Base-by-base conservation (phyloP, 2,888 invertebrate species). In the Ernsta delagoae region DNA sequence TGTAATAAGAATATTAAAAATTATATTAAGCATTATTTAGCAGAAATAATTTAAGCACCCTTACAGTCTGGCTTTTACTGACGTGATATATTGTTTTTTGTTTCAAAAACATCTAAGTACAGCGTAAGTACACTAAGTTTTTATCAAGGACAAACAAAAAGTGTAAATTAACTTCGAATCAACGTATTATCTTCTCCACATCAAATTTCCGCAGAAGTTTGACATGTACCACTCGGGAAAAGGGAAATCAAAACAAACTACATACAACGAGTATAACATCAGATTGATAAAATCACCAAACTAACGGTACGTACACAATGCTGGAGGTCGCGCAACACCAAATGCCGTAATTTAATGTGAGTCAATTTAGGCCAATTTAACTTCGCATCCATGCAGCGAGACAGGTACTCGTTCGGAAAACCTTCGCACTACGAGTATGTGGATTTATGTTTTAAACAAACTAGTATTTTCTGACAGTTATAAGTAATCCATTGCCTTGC, bases 341-440 rank as follows among this genome's bases (percentile, higher is more conserved):
- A 86, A 85, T 63, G 31, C 41, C 87, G 83, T 88, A 84, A 89
- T 88, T 87, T 86, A 85, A 89, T 88, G 83, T 79, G 83, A 87
- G 87, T 87, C 87, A 88, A 89, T 89, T 89, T 87, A 81, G 84
- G 84, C 82, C 87, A 87, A 87, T 88, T 89, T 86, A 85, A 87
- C 88, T 86, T 79, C 80, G 79, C 84, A 83, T 79, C 83, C 85
- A 84, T 87, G 83, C 87, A 83, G 83, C 50, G 53, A 11, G 36
- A 12, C 53, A 53, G 62, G 53, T 53, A 31, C 39, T 78, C 65
- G 79, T 77, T 75, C 80, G 39, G 62, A 39, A 50, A 62, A 36
- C 16, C 53, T 39, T 12, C 7, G 11, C 9, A 43, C 8, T n/a
- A n/a, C n/a, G n/a, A n/a, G n/a, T 43, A 43, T 43, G 3, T 31